These are phyloP conservation scores for Mimumesa dahlbomi DNA, from an alignment of 2,888 invertebrate species.

Conservation along the genomic window DNA sequence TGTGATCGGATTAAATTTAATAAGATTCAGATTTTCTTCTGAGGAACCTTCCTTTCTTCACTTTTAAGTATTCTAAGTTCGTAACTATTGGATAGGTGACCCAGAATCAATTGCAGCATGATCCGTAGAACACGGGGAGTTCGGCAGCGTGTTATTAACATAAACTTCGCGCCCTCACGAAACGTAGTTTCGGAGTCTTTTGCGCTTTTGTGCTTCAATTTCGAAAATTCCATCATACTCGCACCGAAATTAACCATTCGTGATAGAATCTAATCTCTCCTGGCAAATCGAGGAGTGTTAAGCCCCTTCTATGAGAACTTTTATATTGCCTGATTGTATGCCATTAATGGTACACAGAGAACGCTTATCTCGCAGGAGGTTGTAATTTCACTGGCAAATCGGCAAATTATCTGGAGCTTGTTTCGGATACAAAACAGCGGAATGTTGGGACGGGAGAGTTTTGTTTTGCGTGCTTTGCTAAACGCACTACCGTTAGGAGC, in stretches of 20 bases:
- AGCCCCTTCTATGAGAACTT: constrained; percentile 1
- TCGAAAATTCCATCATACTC: neutral
- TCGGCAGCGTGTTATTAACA: neutral
- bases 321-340: constrained; percentile 4
- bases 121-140: neutral
- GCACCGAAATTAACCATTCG: neutral
- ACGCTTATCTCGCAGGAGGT: neutral
- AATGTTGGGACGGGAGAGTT: neutral
- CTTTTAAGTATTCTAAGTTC: too few relatives aligned
- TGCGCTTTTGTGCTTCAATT: neutral
- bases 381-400: neutral
- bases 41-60: too few relatives aligned
- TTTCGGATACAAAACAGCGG: neutral
- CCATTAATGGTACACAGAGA: constrained; percentile 2
- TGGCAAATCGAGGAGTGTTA: neutral
- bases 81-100: too few relatives aligned
- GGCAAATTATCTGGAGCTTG: neutral
- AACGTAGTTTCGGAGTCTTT: neutral
- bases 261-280: constrained; percentile 2
- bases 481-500: neutral
- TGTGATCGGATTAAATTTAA: too few relatives aligned
- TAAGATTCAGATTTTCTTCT: too few relatives aligned
- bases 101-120: too few relatives aligned
- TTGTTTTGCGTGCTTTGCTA: neutral
- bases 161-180: neutral